phyloP scores from a whole-genome alignment of 2,113 vertebrate genomes.

The Trogon melanurus region DNA sequence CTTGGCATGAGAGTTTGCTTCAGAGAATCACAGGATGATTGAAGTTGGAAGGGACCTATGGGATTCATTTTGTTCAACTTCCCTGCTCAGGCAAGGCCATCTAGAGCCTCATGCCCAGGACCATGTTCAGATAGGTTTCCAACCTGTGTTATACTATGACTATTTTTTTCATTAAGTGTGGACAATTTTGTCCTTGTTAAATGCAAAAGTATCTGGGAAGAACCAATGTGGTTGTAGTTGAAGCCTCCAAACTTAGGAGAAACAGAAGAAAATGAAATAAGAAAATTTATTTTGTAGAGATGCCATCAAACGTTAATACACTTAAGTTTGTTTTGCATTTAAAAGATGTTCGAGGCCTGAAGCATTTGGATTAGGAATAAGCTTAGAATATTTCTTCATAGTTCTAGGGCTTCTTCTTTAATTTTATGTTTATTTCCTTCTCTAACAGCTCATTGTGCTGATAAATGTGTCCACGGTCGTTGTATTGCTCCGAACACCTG shows the following conservation, averaged over 20 bases:
- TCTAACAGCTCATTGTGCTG: constrained; percentile 90
- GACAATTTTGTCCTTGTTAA: not conserved
- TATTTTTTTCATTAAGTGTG: not conserved
- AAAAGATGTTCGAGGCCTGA: not conserved
- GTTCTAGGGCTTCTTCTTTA: constrained; percentile 22
- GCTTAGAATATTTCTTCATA: not conserved
- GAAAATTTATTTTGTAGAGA: not conserved
- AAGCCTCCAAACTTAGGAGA: not conserved
- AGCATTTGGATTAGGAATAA: constrained; percentile 39
- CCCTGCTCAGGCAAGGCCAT: not conserved
- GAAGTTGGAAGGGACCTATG: not conserved
- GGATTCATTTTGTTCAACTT: not conserved
- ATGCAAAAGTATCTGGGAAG: constrained; percentile 12
- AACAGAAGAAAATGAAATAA: not conserved
- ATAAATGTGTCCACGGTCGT: constrained; percentile 95
- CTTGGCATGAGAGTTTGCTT: not conserved
- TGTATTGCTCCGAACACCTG: constrained; percentile 98
- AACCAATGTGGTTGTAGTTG: not conserved
- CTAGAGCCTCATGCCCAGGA: not conserved
- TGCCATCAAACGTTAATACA: not conserved
- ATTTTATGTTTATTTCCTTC: constrained; percentile 57
- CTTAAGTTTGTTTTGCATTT: constrained; percentile 43
- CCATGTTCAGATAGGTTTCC: not conserved
- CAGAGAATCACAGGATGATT: not conserved
- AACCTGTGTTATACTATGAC: not conserved